Evolutionary conservation across 2,888 invertebrate species (phyloP).

Genomic region (Drosophila falleni): DNA sequence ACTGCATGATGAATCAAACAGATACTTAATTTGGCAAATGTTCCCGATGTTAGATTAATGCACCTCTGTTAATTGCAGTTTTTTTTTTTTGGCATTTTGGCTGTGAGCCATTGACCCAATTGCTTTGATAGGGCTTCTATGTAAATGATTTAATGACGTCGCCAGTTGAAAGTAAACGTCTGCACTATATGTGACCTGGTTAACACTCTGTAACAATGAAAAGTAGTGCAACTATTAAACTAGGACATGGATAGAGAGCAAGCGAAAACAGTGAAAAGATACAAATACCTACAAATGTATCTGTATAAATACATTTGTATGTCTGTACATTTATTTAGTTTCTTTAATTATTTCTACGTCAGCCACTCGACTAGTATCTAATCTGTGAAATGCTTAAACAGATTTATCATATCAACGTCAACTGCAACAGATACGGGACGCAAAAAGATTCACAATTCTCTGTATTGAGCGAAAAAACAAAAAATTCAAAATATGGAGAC

Average conservation of each 20-base stretch:
- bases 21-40: conserved; percentile 14
- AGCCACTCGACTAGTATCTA: conserved; percentile 64
- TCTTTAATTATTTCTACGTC: conserved; percentile 38
- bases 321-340: conserved; percentile 24
- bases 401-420: conserved; percentile 71
- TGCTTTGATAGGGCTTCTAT: conserved; percentile 32
- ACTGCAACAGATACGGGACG: conserved; percentile 44
- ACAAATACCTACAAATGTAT: conserved; percentile 9
- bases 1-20: conserved; percentile 14
- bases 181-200: conserved; percentile 64
- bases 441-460: conserved; percentile 29
- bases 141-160: conserved; percentile 35
- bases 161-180: conserved; percentile 53
- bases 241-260: conserved; percentile 51
- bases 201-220: conserved; percentile 42
- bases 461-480: conserved; percentile 8
- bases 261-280: conserved; percentile 16
- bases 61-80: conserved; percentile 29
- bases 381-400: conserved; percentile 67
- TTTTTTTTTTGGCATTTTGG: conserved; percentile 20
- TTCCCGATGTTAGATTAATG: conserved; percentile 26
- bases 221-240: conserved; percentile 47
- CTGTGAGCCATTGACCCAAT: conserved; percentile 59
- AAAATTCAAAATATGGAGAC: conserved; percentile 4
- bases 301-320: conserved; percentile 8